These are phyloP conservation scores for Vulpes lagopus DNA, from an alignment of 2,113 vertebrate genomes.

Conservation along the genomic window DNA sequence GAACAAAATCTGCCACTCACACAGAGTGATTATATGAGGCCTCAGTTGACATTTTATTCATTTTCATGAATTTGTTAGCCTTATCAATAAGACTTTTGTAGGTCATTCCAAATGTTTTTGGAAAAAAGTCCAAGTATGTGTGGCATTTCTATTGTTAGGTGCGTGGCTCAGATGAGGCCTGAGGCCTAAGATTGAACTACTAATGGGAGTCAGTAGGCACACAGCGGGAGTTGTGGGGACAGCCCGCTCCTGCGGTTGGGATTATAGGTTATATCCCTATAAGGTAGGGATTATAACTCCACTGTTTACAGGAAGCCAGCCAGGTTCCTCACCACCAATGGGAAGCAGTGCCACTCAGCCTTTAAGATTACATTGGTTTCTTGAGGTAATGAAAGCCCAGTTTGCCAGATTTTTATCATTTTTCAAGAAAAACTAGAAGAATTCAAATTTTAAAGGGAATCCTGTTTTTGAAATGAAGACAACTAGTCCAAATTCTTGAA, in stretches of 20 bases:
- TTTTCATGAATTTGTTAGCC: not conserved
- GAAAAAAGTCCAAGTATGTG: not conserved
- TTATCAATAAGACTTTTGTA: not conserved
- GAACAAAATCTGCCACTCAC: not conserved
- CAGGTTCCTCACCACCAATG: not conserved
- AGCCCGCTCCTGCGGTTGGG: not conserved
- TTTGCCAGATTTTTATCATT: not conserved
- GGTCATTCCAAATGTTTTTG: not conserved
- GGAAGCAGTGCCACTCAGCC: not conserved
- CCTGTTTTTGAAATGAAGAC: not conserved
- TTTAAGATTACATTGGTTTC: not conserved
- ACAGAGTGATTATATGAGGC: not conserved
- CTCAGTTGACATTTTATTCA: not conserved
- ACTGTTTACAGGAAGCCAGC: not conserved
- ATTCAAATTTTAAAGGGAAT: not conserved
- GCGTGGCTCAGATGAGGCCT: not conserved
- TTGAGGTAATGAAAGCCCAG: not conserved
- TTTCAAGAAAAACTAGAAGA: not conserved
- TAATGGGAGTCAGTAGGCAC: not conserved
- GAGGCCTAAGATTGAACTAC: not conserved
- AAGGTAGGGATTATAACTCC: not conserved
- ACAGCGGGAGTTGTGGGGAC: too few species aligned
- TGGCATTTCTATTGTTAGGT: not conserved
- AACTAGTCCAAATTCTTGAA: conserved; percentile 6
- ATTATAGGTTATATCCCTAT: too few species aligned